These are phyloP conservation scores for Melikaiella ostensackeni DNA, from an alignment of 2,888 invertebrate genomes.

Conservation along the genomic window DNA sequence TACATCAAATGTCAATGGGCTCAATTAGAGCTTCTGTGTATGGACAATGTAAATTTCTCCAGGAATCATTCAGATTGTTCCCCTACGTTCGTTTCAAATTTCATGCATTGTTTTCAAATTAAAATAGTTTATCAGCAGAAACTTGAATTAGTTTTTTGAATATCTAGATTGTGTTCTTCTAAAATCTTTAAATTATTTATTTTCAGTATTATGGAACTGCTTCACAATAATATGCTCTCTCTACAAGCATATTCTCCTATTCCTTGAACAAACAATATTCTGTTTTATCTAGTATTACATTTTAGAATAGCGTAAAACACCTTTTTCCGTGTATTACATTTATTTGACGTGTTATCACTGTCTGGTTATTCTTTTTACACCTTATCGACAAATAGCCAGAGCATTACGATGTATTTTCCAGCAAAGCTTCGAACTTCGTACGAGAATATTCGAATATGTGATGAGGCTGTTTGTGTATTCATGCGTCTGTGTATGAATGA, in stretches of 20 bases:
- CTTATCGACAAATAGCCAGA: background rate
- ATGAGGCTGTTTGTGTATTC: conserved; percentile 19
- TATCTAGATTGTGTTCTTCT: no score
- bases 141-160: no score
- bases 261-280: background rate
- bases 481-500: background rate
- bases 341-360: background rate
- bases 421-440: background rate
- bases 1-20: background rate
- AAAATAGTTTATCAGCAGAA: no score
- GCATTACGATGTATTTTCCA: background rate
- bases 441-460: conserved; percentile 4
- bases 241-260: background rate
- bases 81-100: no score
- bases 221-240: background rate
- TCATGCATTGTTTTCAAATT: no score
- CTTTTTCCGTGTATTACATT: background rate
- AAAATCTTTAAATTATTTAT: background rate
- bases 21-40: background rate
- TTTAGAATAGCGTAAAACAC: background rate
- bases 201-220: background rate
- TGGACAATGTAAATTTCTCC: background rate
- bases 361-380: background rate
- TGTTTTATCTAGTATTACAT: background rate
- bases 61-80: background rate